A percentile compares a stretch with the other conserved stretches of the same genome.
These are phyloP conservation scores for Cydia splendana DNA, from an alignment of 1,140 invertebrate species.

Conservation along the genomic window DNA sequence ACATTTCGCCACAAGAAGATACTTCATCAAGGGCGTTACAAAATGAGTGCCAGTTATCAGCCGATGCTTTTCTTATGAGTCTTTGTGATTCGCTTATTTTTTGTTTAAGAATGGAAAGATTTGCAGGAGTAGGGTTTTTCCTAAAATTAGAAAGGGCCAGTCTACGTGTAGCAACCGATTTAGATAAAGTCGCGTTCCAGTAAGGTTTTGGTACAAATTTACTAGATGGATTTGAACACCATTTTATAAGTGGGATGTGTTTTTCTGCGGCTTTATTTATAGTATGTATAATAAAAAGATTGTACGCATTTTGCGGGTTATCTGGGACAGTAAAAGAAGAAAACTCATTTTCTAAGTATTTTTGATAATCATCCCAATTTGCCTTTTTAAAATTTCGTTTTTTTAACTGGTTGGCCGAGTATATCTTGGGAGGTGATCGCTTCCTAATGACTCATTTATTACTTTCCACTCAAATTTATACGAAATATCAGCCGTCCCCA, in stretches of 20 bases:
- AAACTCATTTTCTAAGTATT: background rate
- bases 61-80: slow-evolving; percentile 32
- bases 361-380: slow-evolving; percentile 36
- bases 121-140: slow-evolving; percentile 36
- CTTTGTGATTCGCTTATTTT: slow-evolving; percentile 23
- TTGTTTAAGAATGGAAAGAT: slow-evolving; percentile 28
- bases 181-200: slow-evolving; percentile 17
- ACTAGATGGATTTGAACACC: background rate
- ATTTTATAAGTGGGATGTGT: slow-evolving; percentile 37
- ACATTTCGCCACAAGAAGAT: slow-evolving; percentile 36
- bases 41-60: slow-evolving; percentile 29
- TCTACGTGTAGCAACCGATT: slow-evolving; percentile 27
- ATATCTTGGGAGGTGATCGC: slow-evolving; percentile 18
- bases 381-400: slow-evolving; percentile 34
- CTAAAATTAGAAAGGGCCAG: slow-evolving; percentile 32
- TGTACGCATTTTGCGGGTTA: slow-evolving; percentile 35
- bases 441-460: slow-evolving; percentile 22
- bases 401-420: background rate
- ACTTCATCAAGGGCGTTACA: slow-evolving; percentile 32
- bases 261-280: slow-evolving; percentile 23
- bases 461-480: background rate
- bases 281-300: slow-evolving; percentile 29
- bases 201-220: slow-evolving; percentile 37
- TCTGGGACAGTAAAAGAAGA: background rate
- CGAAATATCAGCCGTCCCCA: slow-evolving; percentile 13